A percentile compares a stretch with the other conserved stretches of the same genome.
phyloP scores from a whole-genome alignment of 1,140 invertebrate species.

The Ladona fulva region DNA sequence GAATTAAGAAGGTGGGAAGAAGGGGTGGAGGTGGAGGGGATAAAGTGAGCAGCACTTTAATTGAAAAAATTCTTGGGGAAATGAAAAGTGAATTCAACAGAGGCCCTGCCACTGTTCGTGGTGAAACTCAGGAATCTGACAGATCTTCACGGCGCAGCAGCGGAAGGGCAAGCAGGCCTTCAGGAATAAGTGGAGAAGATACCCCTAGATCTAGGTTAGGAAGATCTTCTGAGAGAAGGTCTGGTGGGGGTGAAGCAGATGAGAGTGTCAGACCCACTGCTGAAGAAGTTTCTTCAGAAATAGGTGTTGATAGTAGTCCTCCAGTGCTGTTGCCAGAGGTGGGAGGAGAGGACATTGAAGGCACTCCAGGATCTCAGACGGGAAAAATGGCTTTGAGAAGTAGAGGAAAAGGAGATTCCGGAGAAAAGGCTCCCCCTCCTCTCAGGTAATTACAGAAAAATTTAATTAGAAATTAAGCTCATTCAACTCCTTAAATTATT shows the following conservation, averaged over 20 bases:
- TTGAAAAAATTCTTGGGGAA: constrained; percentile 39
- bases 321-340: not conserved
- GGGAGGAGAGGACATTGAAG: not conserved
- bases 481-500: too few species aligned
- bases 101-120: constrained; percentile 25
- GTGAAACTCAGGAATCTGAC: constrained; percentile 19
- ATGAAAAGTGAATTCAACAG: constrained; percentile 43
- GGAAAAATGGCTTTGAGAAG: not conserved
- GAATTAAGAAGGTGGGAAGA: not conserved
- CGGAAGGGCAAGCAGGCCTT: not conserved
- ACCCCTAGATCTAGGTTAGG: not conserved
- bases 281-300: not conserved
- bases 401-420: not conserved
- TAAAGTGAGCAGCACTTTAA: constrained; percentile 23
- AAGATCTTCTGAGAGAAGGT: not conserved
- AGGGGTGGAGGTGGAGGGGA: not conserved
- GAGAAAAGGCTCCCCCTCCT: not conserved
- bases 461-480: too few species aligned
- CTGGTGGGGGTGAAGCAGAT: not conserved
- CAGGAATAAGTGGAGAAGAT: not conserved
- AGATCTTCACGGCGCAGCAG: not conserved
- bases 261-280: not conserved
- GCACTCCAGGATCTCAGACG: not conserved
- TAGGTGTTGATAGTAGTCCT: not conserved
- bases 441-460: not conserved